These are phyloP conservation scores for Valencia hispanica DNA, from an alignment of 2,797 vertebrate genomes.

Conservation along the genomic window DNA sequence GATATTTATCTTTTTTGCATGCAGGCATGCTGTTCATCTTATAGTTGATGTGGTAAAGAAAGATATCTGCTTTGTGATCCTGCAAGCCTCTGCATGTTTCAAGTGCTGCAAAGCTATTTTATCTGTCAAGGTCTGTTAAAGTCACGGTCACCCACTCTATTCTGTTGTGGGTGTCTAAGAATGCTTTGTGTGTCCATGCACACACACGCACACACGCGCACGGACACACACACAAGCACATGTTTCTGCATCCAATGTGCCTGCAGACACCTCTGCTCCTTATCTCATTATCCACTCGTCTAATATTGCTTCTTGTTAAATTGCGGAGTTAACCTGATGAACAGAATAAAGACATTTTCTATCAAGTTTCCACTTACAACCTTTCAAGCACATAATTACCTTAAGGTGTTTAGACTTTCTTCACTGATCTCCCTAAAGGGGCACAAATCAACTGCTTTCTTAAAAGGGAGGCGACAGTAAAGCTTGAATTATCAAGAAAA, in stretches of 20 bases:
- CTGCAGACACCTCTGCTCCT: conserved; percentile 51
- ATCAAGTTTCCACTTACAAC: conserved; percentile 46
- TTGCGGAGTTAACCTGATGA: conserved; percentile 55
- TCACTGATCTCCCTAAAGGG: conserved; percentile 34
- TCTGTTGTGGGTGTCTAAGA: conserved; percentile 10
- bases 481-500: background rate
- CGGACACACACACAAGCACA: background rate
- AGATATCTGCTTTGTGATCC: conserved; percentile 47
- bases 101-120: conserved; percentile 55
- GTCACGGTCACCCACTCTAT: conserved; percentile 42
- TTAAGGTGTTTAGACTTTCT: conserved; percentile 41
- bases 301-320: conserved; percentile 68
- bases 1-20: background rate
- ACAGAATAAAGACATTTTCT: conserved; percentile 49
- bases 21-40: background rate
- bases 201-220: background rate
- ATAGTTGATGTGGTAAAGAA: conserved; percentile 29
- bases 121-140: conserved; percentile 65
- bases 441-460: conserved; percentile 30
- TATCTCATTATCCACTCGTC: conserved; percentile 63
- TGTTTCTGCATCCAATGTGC: conserved; percentile 8
- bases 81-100: conserved; percentile 50
- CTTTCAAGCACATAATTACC: conserved; percentile 57
- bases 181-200: background rate
- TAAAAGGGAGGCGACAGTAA: background rate